phyloP scores from a whole-genome alignment of 2,888 invertebrate genomes.

The Sinelater perroti region DNA sequence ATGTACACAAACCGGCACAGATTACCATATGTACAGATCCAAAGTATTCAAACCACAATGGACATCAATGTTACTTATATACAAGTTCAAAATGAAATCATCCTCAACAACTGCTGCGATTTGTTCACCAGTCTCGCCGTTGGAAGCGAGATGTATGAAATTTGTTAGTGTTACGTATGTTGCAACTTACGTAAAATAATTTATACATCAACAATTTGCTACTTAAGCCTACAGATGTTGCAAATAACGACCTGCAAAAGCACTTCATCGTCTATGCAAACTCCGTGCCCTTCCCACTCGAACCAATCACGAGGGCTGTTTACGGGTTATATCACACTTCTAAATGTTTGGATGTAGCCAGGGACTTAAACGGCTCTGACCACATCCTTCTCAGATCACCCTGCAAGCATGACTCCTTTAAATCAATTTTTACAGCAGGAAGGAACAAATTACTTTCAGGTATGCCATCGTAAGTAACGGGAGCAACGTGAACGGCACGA shows the following conservation, averaged over 20 bases:
- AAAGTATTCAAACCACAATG: no score
- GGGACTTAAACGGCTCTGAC: conserved; percentile 93
- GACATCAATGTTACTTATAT: no score
- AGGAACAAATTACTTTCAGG: conserved; percentile 77
- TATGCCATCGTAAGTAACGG: conserved; percentile 98
- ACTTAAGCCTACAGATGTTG: conserved; percentile 29
- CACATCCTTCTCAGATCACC: conserved; percentile 97
- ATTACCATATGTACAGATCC: no score
- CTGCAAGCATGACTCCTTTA: conserved; percentile 62
- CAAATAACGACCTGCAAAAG: conserved; percentile 19
- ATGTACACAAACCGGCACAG: no score
- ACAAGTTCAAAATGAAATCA: no score
- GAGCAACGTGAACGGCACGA: conserved; percentile 96
- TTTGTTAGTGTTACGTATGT: no score
- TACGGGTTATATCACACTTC: conserved; percentile 72
- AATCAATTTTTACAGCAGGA: conserved; percentile 11
- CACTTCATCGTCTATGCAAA: conserved; percentile 26
- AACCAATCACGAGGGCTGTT: conserved; percentile 20
- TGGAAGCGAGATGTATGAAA: no score
- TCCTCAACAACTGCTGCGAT: no score
- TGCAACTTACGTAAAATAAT: conserved; percentile 37
- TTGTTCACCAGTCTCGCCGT: no score
- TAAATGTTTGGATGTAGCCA: conserved; percentile 81
- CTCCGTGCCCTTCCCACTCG: conserved; percentile 6
- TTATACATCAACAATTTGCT: conserved; percentile 38